Conservation (phyloP, 2,113 vertebrate species). For the Pseudonaja textilis region DNA sequence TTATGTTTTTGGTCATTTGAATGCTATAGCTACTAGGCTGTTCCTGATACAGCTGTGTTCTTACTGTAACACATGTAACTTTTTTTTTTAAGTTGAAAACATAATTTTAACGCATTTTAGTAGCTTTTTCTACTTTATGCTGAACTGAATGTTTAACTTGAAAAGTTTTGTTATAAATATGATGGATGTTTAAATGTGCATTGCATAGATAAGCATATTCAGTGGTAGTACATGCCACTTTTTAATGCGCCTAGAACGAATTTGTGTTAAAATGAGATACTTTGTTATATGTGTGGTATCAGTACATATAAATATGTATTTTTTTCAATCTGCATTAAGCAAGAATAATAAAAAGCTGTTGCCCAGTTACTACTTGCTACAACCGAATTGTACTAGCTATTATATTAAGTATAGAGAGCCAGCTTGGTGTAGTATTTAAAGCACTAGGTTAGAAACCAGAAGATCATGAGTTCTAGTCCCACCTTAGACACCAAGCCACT, state of each 20-base stretch:
- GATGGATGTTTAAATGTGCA: neutral
- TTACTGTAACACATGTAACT: constrained; percentile 28
- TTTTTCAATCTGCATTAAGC: neutral
- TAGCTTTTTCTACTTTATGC: constrained; percentile 27
- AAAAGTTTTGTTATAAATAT: neutral
- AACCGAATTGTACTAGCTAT: neutral
- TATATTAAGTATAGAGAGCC: neutral
- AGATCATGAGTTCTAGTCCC: no score
- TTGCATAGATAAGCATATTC: neutral
- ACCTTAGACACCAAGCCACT: no score
- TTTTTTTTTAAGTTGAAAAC: constrained; percentile 31
- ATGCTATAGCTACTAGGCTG: neutral
- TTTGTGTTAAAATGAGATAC: neutral
- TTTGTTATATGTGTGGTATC: neutral
- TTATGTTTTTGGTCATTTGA: constrained; percentile 23
- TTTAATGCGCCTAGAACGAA: neutral
- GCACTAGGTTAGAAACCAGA: no score
- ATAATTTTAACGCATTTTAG: constrained; percentile 41
- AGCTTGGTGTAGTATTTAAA: no score
- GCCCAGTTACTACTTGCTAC: neutral
- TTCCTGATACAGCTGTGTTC: neutral
- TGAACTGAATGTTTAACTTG: neutral
- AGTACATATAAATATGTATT: neutral
- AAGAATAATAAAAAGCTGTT: neutral
- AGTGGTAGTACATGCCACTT: neutral